A percentile compares a stretch with the other conserved stretches of the same genome.
Conservation (phyloP, 2,797 vertebrate genomes). For the Darevskia nairensis region DNA sequence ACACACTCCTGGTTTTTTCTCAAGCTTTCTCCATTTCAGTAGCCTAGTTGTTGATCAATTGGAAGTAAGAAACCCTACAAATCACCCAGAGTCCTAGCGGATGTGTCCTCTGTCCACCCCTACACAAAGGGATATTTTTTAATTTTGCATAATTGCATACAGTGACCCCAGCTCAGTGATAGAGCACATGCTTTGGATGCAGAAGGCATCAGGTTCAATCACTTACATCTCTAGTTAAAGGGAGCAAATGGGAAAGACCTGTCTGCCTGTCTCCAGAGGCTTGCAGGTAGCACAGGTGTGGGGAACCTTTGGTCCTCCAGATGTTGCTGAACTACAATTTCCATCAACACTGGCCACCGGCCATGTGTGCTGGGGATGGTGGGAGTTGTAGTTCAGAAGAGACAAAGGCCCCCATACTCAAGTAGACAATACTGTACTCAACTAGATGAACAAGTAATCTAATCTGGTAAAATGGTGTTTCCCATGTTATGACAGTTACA, state of each 20-base stretch:
- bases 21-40: background rate
- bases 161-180: background rate
- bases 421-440: background rate
- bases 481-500: background rate
- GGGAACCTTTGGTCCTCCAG: too few species aligned
- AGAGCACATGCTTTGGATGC: background rate
- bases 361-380: too few species aligned
- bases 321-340: too few species aligned
- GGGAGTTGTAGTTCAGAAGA: too few species aligned
- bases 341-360: too few species aligned
- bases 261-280: background rate
- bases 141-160: background rate
- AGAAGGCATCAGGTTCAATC: background rate
- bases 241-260: background rate
- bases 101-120: background rate
- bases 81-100: too few species aligned
- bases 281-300: background rate
- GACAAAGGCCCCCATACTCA: too few species aligned
- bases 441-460: background rate
- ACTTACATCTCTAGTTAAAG: background rate
- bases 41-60: background rate
- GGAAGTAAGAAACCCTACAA: background rate
- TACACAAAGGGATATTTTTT: background rate
- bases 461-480: background rate
- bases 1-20: background rate